These are phyloP conservation scores for Semnornis frantzii DNA, from an alignment of 2,113 vertebrate genomes.

Conservation along the genomic window DNA sequence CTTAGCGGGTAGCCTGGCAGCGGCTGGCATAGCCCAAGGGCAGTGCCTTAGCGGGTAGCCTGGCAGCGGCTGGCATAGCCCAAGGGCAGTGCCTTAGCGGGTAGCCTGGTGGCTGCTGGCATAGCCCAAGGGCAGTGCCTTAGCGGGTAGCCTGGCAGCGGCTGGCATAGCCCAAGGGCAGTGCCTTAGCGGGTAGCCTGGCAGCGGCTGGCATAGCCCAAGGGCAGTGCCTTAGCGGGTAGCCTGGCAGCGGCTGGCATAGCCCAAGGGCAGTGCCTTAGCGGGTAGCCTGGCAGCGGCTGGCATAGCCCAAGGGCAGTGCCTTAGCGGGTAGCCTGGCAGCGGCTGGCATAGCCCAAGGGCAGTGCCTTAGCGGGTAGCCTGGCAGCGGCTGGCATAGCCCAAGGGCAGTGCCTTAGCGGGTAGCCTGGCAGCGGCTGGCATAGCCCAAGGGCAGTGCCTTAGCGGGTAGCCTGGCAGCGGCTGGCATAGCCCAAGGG, in stretches of 20 bases:
- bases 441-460: neutral
- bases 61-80: neutral
- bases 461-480: no score
- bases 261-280: neutral
- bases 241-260: no score
- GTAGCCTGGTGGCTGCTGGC: no score
- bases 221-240: neutral
- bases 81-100: neutral
- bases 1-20: no score
- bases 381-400: neutral
- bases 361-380: neutral
- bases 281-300: no score
- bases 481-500: neutral
- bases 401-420: neutral
- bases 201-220: neutral
- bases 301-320: neutral
- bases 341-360: neutral
- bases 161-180: neutral
- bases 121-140: neutral
- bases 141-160: no score
- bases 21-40: neutral
- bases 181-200: no score
- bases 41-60: neutral
- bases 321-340: no score
- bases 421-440: fast-evolving